Base-by-base conservation (phyloP, 2,797 vertebrate species). In the Anabacerthia variegaticeps region DNA sequence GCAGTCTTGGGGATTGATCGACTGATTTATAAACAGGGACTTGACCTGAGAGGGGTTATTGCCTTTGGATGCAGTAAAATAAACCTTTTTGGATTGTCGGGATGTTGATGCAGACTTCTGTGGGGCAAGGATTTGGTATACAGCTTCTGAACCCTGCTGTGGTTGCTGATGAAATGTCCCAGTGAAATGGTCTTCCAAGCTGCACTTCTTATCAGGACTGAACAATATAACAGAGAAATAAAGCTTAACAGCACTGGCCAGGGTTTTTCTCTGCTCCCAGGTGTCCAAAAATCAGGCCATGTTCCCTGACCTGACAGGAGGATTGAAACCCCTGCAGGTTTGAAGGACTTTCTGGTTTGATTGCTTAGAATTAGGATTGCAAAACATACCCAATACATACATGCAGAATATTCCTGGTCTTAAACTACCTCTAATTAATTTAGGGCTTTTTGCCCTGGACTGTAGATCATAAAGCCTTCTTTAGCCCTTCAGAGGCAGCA, bases 11-110 rank as follows among this genome's bases (percentile, higher is more conserved):
- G 66, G 54, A 81, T 84, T 94, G 92, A 93, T 92, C 7, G 39
- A 91, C 92, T 88, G 76, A 59, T 86, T 92, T 62, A 69, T 92
- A 85, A 85, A 44, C 68, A 48, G 55, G 39, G 37, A 49, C 85
- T 92, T 79, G 77, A 88, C 74, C 67, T 58, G 67, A 56, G 87
- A 61, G 54, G 55, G 44, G 52, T 85, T 96, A 75, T 86, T 8
- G 6, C 34, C 59, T 44, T 73, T 23, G 37, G 41, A 32, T 28
- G 67, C 2, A 41, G 55, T 7, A 54, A 80, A 44, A 55, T 9
- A 54, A 84, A 85, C 30, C 15, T 26, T 17, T 67, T 12, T 0
- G 10, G 16, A 9, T 10, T 19, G 30, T 55, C 26, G 24, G 72
- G 76, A 27, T 66, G 55, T 27, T 59, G 51, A 46, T 34, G 14